phyloP scores from a whole-genome alignment of 2,888 invertebrate species.

The Dynastes tityus region DNA sequence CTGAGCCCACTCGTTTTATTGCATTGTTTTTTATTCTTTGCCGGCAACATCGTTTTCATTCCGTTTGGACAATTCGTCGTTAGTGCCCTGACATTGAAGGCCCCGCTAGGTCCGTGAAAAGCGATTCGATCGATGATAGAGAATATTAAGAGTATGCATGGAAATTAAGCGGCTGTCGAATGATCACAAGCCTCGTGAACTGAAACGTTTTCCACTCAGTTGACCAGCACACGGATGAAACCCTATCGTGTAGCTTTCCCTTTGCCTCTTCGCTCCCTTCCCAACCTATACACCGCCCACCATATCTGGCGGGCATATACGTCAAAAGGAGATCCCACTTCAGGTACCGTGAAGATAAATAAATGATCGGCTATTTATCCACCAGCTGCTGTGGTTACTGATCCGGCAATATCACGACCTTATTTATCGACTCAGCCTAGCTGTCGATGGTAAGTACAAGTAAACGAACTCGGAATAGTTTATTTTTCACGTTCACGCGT shows the following conservation, averaged over 20 bases:
- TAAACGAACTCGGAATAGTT: constrained; percentile 7
- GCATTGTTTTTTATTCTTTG: constrained; percentile 33
- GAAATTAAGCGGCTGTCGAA: constrained; percentile 57
- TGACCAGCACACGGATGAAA: constrained; percentile 51
- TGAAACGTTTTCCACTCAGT: constrained; percentile 56
- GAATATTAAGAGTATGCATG: constrained; percentile 54
- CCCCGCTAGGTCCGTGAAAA: constrained; percentile 42
- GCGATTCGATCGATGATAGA: constrained; percentile 41
- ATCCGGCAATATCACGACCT: constrained; percentile 46
- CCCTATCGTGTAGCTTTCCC: constrained; percentile 54
- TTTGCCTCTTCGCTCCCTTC: constrained; percentile 48
- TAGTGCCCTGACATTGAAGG: constrained; percentile 43
- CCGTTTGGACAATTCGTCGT: constrained; percentile 41
- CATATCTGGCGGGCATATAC: constrained; percentile 26
- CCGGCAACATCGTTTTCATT: constrained; percentile 37
- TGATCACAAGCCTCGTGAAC: constrained; percentile 58
- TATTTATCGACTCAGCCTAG: constrained; percentile 36
- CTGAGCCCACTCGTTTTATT: constrained; percentile 21
- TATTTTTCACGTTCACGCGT: neutral
- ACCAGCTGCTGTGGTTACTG: constrained; percentile 37
- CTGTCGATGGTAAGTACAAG: constrained; percentile 21
- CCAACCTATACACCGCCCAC: constrained; percentile 24
- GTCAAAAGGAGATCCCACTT: constrained; percentile 49
- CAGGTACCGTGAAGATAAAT: constrained; percentile 50
- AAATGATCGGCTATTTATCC: constrained; percentile 41